Evolutionary conservation across 2,113 vertebrate genomes (phyloP), one percentile per base, ranked within the genome.

Genomic region (Rattus norvegicus): DNA sequence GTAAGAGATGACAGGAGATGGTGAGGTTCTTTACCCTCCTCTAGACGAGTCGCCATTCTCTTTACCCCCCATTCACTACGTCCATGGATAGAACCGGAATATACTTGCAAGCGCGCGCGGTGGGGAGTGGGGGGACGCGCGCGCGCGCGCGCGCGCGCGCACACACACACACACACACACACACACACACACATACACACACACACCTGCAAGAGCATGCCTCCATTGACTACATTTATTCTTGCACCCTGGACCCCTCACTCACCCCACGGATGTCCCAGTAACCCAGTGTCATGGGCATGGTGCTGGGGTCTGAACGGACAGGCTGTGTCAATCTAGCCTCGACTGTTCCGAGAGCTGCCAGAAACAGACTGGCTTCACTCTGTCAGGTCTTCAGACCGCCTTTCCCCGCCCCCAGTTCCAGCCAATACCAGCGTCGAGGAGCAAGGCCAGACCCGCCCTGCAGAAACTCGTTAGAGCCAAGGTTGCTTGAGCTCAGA

Each of bases 241-340:
- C 30, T 63, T 47, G 20, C 43, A 30, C 8, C 22, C 13, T 0
- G 28, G 80, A 43, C 19, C 63, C 36, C 47, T 70, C 7, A 24
- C 96, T 99, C 95, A 99, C 99, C 98, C 99, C 99, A 0, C 98
- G 98, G 4, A 99, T 98, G 2, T 99, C 98, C 99, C 99, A 99
- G 95, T 99, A 99, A 56, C 96, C 98, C 75, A 99, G 95, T 43
- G 20, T 98, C 98, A 99, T 95, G 8, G 95, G 3, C 97, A 96
- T 95, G 75, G 28, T 80, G 89, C 72, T 54, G 24, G 16, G 30
- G 30, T 24, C 36, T 59, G 30, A 24, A 76, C 4, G 0, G 5
- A 49, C 22, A 10, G 65, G 22, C 3, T 39, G n/a, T 16, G 30
- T 24, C 75, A 12, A 22, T 5, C 59, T 11, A 22, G 89, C 43